These are phyloP conservation scores for Acanthosepion esculentum DNA, from an alignment of 2,888 invertebrate species.

Conservation along the genomic window DNA sequence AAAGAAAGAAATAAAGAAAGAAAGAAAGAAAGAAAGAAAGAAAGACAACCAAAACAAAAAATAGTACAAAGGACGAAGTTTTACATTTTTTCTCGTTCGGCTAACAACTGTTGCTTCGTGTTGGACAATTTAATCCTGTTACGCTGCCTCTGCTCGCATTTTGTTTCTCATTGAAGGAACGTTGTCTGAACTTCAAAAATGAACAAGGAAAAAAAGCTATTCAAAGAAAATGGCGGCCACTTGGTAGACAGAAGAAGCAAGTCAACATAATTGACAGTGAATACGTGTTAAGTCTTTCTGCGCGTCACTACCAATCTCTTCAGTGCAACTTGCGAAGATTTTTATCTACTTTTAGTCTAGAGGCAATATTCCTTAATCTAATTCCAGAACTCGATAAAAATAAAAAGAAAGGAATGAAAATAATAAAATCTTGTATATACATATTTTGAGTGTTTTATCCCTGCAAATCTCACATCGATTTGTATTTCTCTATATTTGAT, in stretches of 20 bases:
- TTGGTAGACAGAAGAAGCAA: not conserved
- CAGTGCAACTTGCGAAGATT: not conserved
- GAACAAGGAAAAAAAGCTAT: not conserved
- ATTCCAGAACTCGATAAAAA: not conserved
- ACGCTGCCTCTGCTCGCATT: not conserved
- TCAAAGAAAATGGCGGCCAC: not conserved
- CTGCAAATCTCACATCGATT: too few relatives aligned
- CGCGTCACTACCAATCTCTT: not conserved
- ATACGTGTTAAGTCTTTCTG: not conserved
- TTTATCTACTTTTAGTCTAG: not conserved
- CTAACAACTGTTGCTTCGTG: not conserved
- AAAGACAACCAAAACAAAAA: not conserved
- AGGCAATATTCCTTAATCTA: not conserved
- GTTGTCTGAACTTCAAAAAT: too few relatives aligned
- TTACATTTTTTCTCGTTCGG: not conserved
- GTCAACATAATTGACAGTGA: not conserved
- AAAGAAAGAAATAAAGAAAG: too few relatives aligned
- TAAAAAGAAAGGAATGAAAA: too few relatives aligned
- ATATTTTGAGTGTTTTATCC: too few relatives aligned
- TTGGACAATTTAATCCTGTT: slow-evolving; percentile 1
- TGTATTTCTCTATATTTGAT: not conserved
- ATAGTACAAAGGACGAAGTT: too few relatives aligned
- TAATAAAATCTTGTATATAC: too few relatives aligned
- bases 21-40: not conserved
- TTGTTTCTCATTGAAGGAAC: not conserved